Base-by-base conservation (phyloP, 2,888 invertebrate genomes). In the Catocala fraxini region DNA sequence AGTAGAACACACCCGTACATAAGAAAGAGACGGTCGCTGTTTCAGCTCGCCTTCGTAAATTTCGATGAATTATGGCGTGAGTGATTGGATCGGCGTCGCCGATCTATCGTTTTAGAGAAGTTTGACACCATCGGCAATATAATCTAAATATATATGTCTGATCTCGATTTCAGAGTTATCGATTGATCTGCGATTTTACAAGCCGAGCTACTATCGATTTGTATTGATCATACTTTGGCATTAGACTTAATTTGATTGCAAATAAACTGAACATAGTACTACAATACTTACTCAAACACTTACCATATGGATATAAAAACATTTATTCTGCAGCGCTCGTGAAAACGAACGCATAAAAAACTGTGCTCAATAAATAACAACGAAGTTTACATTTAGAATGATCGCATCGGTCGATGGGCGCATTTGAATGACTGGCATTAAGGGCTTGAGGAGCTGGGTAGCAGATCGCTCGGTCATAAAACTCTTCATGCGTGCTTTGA, bases 1-100 rank as follows among this genome's bases (percentile, higher is more conserved):
- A 90, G 89, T 90, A 89, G 85, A 89, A 83, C 90, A 80, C 81
- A 81, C 74, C 83, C 85, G 84, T 89, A 89, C 83, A 91, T 85
- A 84, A 89, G 93, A 94, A 81, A 90, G 93, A 91, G 94, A 94
- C 85, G 87, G 88, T 78, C 67, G 86, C 79, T 78, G 84, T 89
- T 89, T 89, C 86, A 82, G 87, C 83, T 84, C 86, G 85, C 85
- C 86, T 89, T 89, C 87, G 84, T 90, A 88, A 89, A 89, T 89
- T 90, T 84, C 83, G 86, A 92, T 93, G 91, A 94, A 85, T 91
- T 92, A 94, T 91, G 88, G 89, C 81, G 83, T 81, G 89, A 91
- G 87, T 91, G 92, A 93, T 94, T 88, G 85, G 88, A 91, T 89
- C 85, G 86, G 87, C 89, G 85, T 89, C 84, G 84, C 85, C 86